Percentiles rank a stretch among this genome's conserved stretches.
phyloP scores from a whole-genome alignment of 2,113 vertebrate genomes.

The Gracilinanus agilis region DNA sequence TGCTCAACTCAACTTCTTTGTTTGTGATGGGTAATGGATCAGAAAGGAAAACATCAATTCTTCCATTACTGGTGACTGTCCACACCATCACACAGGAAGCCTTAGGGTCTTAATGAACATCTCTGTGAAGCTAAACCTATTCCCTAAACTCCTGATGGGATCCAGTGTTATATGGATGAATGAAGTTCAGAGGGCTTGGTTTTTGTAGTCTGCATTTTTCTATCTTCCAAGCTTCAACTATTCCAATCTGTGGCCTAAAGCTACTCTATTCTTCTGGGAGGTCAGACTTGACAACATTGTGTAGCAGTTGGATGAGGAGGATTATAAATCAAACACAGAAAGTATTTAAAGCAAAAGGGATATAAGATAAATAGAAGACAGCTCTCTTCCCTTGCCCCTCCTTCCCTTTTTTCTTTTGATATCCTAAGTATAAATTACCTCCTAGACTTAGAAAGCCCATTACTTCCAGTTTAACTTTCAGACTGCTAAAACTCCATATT shows the following conservation, averaged over 20 bases:
- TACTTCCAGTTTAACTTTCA: constrained; percentile 37
- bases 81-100: background rate
- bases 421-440: constrained; percentile 47
- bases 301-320: background rate
- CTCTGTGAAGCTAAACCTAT: background rate
- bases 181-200: background rate
- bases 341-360: constrained; percentile 21
- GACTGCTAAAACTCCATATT: constrained; percentile 31
- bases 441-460: constrained; percentile 25
- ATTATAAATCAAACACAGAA: constrained; percentile 43
- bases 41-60: constrained; percentile 10
- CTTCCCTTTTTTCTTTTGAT: constrained; percentile 37
- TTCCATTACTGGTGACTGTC: background rate
- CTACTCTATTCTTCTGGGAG: background rate
- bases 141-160: background rate
- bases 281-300: constrained; percentile 18
- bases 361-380: constrained; percentile 24
- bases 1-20: background rate
- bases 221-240: constrained; percentile 8
- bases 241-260: constrained; percentile 32
- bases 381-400: background rate
- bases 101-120: background rate
- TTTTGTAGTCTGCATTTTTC: constrained; percentile 6
- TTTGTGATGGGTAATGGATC: background rate
- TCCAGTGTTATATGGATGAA: background rate